Evolutionary conservation across 2,888 invertebrate genomes (phyloP), one percentile per base, ranked within the genome.

Genomic region (Euzophera pinguis): DNA sequence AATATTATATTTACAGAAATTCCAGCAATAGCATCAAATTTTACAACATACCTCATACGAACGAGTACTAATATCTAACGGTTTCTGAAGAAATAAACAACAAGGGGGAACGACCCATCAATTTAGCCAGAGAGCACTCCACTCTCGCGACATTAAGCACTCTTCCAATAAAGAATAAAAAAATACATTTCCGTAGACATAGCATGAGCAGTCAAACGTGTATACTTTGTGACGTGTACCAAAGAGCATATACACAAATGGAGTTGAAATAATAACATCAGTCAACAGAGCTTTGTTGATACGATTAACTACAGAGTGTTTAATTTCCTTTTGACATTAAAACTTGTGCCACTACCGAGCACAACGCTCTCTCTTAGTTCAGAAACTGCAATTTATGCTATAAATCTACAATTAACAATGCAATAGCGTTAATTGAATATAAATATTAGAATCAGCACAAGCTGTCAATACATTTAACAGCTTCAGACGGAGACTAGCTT

Each of bases 201-300:
- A 58, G 50, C 47, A 51, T 47, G 55, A 54, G 52, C 55, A 54
- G 54, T 54, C 57, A 50, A 57, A 57, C 63, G 54, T 60, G 37
- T 57, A 55, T 58, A 55, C 58, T 56, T 55, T 51, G 55, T 52
- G 59, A 54, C 53, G 55, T 53, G 32, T 8, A 3, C 10, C 16
- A 10, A 14, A 4, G 32, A 34, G 10, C 34, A 34, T 9, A 10
- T 52, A 54, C 55, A 54, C 50, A 48, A 55, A 57, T 57, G 45
- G 45, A 45, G 16, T n/a, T 45, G 9, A 8, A 2, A 32, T 9
- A 6, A 32, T 7, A 1, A 32, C 10, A 9, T 32, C 7, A 32
- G 1, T 32, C 7, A 32, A 10, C 7, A 32, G 9, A 32, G 7
- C 10, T 32, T 32, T 9, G 7, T 32, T 32, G 3, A 32, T 32